Evolutionary conservation across 1,140 invertebrate species (phyloP).

Genomic region (Proales similis): DNA sequence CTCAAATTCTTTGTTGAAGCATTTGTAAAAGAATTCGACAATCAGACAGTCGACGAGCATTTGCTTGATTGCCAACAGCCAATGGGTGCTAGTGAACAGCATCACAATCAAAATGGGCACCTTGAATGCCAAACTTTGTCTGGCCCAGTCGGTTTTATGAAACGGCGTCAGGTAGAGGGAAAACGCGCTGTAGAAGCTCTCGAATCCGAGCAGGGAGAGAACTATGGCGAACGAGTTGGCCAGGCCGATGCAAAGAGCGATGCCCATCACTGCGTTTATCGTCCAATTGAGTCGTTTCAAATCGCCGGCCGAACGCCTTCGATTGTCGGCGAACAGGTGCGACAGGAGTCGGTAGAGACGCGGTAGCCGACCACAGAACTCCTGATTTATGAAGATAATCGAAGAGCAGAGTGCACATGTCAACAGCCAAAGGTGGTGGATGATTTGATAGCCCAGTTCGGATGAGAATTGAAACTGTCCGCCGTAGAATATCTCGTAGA

Average conservation of each 20-base stretch:
- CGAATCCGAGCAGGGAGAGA: not conserved
- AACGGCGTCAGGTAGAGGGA: conserved; percentile 4
- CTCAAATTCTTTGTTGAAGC: conserved; percentile 12
- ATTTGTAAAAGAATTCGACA: conserved; percentile 5
- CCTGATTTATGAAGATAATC: conserved; percentile 27
- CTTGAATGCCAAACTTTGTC: not conserved
- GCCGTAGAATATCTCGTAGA: conserved; percentile 6
- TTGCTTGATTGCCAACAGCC: not conserved
- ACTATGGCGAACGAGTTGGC: not conserved
- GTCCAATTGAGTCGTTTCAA: too few relatives aligned
- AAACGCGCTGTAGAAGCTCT: conserved; percentile 11
- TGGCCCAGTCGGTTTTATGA: conserved; percentile 16
- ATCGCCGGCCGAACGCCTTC: too few relatives aligned
- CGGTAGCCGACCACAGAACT: too few relatives aligned
- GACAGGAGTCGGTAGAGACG: too few relatives aligned
- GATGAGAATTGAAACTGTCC: not conserved
- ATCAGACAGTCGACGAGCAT: conserved; percentile 15
- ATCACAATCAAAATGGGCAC: not conserved
- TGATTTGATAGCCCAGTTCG: conserved; percentile 5
- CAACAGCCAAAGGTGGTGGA: not conserved
- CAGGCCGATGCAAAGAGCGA: too few relatives aligned
- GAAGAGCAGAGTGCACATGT: not conserved
- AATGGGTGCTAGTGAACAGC: not conserved
- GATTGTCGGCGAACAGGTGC: too few relatives aligned
- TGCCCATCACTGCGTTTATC: too few relatives aligned